Evolutionary conservation across 1,140 invertebrate genomes (phyloP), one percentile per base, ranked within the genome.

Genomic region (Ceratina japonica): DNA sequence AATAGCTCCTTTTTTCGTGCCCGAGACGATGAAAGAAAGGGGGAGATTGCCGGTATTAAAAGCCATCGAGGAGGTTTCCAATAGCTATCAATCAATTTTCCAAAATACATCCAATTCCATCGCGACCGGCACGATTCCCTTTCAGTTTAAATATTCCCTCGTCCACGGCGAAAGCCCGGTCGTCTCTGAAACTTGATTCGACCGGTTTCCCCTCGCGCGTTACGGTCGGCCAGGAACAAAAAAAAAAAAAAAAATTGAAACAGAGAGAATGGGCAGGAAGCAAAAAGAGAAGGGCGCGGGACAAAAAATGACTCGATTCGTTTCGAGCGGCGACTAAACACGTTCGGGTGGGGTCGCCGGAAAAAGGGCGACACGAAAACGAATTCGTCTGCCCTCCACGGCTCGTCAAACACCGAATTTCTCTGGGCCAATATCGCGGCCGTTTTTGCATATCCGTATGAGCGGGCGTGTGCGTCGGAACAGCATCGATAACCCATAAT

Each of bases 401-500:
- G 58, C 70, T 72, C 56, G 70, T 49, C 70, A 72, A 61, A 62
- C 56, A 72, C 16, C 70, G 20, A 37, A 72, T 71, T 71, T 27
- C 27, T 72, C 70, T 72, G 56, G 56, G 20, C 56, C 37, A 72
- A 72, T 72, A 72, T 72, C 56, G 37, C n/a, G 20, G 10, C 8
- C 31, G 31, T 81, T 81, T 83, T 83, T 81, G 79, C 81, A 83
- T 83, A 83, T 44, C 37, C 58, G 79, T 71, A 81, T 83, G 69
- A 81, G 63, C 51, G 73, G 44, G 10, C 58, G 68, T 59, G 64
- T 44, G 77, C 80, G 81, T 81, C 37, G 66, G 52, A 79, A 74
- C 65, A 77, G 80, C 80, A 83, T 83, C 81, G 81, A 81, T 83
- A 83, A 83, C 81, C 81, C 81, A 83, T 83, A 83, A 83, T 83